Percentiles rank a stretch among this genome's conserved stretches.
Conservation (phyloP, 2,888 invertebrate species). For the Atherix ibis region DNA sequence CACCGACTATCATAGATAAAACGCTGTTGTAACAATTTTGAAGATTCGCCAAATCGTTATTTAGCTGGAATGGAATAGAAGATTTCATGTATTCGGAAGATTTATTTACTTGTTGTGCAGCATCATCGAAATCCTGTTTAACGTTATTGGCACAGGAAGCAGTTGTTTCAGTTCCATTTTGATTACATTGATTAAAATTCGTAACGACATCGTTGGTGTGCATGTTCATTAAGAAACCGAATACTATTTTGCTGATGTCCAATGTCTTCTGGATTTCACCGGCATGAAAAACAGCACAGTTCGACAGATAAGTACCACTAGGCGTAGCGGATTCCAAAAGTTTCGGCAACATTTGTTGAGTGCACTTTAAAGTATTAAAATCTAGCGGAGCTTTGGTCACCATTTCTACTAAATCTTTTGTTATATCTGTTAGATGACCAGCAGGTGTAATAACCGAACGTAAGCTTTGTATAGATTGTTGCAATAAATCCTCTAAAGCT, state of each 20-base stretch:
- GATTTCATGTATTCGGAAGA: no score
- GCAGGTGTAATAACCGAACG: no score
- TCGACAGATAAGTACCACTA: background rate
- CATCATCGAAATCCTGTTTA: background rate
- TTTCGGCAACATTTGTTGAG: background rate
- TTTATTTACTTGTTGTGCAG: no score
- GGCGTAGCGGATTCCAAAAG: no score
- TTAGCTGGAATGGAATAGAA: no score
- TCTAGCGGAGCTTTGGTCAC: background rate
- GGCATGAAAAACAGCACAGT: background rate
- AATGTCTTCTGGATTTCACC: background rate
- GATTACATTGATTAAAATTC: background rate
- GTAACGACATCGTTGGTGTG: background rate
- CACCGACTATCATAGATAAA: no score
- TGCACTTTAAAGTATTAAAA: background rate
- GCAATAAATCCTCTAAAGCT: no score
- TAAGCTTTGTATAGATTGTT: no score
- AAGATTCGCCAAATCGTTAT: no score
- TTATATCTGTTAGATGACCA: no score
- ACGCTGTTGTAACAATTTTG: no score
- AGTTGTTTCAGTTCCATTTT: background rate
- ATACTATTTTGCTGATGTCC: background rate
- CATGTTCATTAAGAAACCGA: background rate
- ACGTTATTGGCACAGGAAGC: background rate
- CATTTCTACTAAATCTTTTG: no score